Evolutionary conservation across 1,140 invertebrate species (phyloP).

Genomic region (Amphibalanus amphitrite): DNA sequence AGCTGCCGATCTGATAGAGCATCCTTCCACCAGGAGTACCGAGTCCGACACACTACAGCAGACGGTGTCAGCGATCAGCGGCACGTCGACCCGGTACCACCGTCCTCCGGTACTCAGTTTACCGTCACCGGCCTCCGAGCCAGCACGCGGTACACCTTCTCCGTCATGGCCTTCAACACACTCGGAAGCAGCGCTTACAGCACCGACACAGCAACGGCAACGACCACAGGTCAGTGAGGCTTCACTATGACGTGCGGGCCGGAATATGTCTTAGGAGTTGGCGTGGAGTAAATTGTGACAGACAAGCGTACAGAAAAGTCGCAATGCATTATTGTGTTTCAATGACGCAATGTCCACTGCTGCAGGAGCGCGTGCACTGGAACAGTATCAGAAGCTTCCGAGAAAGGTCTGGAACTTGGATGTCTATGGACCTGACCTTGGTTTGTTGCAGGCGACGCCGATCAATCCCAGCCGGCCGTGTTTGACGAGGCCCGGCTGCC

Average conservation of each 20-base stretch:
- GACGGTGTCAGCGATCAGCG: not conserved
- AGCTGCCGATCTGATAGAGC: no score
- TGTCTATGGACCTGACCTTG: no score
- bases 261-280: no score
- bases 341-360: no score
- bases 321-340: no score
- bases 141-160: constrained; percentile 71
- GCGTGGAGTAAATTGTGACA: no score
- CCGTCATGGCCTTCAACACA: constrained; percentile 67
- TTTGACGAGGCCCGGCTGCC: constrained; percentile 37
- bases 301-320: no score
- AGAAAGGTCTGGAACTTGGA: no score
- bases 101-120: constrained; percentile 21
- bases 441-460: not conserved
- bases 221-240: no score
- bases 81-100: not conserved
- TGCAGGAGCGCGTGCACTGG: no score
- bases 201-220: not conserved
- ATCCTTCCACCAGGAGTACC: not conserved
- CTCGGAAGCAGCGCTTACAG: constrained; percentile 61
- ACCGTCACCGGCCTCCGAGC: constrained; percentile 50
- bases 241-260: no score
- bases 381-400: no score
- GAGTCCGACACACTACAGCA: not conserved
- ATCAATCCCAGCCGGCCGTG: not conserved